phyloP scores from a whole-genome alignment of 2,797 vertebrate species.

The Limnodromus scolopaceus region DNA sequence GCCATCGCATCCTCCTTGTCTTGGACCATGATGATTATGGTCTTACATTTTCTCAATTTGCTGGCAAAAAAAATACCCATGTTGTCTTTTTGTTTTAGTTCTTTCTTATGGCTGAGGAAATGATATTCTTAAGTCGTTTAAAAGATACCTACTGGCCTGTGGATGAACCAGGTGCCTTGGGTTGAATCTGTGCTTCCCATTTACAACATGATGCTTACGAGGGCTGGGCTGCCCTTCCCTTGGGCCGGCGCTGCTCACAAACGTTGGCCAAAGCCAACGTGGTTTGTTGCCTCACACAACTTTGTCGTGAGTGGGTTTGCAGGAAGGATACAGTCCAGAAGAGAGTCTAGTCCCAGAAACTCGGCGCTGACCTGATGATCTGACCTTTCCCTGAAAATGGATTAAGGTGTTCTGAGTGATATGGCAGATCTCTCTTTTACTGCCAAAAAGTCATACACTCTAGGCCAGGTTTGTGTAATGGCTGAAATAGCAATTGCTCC shows the following conservation, averaged over 20 bases:
- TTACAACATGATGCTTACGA: background rate
- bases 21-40: background rate
- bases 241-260: background rate
- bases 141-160: background rate
- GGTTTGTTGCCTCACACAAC: background rate
- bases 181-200: background rate
- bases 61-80: background rate
- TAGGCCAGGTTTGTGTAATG: background rate
- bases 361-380: background rate
- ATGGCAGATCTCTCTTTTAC: background rate
- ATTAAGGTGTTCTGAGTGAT: background rate
- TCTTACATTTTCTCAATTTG: background rate
- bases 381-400: background rate
- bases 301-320: background rate
- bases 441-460: background rate
- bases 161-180: background rate
- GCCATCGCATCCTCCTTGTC: background rate
- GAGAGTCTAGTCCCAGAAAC: background rate
- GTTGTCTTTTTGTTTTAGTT: background rate
- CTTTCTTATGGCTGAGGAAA: background rate
- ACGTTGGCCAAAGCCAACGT: rapidly evolving
- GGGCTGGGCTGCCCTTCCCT: background rate
- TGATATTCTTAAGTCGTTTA: background rate
- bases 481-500: background rate
- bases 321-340: background rate